Base-by-base conservation (phyloP, 2,797 vertebrate genomes). In the Cuculus canorus region DNA sequence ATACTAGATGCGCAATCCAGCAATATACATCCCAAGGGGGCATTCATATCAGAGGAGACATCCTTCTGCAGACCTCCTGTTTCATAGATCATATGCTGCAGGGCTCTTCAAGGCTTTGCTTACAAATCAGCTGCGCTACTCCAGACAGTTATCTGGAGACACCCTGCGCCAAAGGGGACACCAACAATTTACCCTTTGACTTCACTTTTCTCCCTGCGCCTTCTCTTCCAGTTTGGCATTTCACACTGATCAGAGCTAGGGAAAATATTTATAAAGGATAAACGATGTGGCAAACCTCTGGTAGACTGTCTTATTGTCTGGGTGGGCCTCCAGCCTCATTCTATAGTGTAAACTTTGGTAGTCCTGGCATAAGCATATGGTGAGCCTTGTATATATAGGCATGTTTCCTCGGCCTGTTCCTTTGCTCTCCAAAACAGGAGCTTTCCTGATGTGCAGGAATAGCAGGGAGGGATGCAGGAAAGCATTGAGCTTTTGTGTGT, bases 1-100 rank as follows among this genome's bases (percentile, higher is more conserved):
- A 97, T 97, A 86, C 76, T 66, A 73, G 90, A 95, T 86, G 95
- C 32, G 86, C 87, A 60, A 96, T 96, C 95, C 95, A 94, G 70
- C 92, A 91, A 80, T 88, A 92, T 94, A 76, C 71, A 88, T 95
- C 97, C 96, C 96, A 45, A 96, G 97, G 96, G 97, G 93, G 91
- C 56, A 68, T 92, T 96, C 82, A 66, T 83, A 90, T 88, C 92
- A 75, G 87, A 96, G 92, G 77, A 92, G 93, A 93, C 86, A 60
- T 96, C 96, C 86, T 96, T 92, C 82, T 96, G 54, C 86, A 90
- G 83, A 59, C 90, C 92, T 95, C 82, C 92, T 54, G 16, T 35
- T 76, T 45, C 88, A 95, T 83, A 92, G 88, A 86, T 96, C 94
- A 91, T 90, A 47, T n/a, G 64, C 73, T 92, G 60, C 84, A 65